Evolutionary conservation across 2,888 invertebrate species (phyloP), one percentile per base, ranked within the genome.

Genomic region (Trissolcus brochymenae): DNA sequence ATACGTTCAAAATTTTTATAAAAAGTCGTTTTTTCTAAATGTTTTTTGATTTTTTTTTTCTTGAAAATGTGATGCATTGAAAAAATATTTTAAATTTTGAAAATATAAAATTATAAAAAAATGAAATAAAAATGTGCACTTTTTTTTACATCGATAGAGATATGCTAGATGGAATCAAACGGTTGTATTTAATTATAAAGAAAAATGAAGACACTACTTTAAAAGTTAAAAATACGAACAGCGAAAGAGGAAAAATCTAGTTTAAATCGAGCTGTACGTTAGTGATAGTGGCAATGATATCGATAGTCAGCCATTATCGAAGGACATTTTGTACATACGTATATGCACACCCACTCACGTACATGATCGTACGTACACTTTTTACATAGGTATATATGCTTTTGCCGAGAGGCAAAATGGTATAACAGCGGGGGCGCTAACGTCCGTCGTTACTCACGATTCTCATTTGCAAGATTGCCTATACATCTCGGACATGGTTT

Each of bases 381-480:
- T 76, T 78, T 78, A 74, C 68, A 74, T 66, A 61, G 59, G 72
- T 70, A 73, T 78, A 79, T 74, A 76, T 68, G 76, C 71, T 76
- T 76, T 78, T 59, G 74, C 80, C 76, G 74, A 68, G 79, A 78
- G 77, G 76, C 61, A 74, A 65, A 74, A 70, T 67, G 68, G 76
- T 70, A 74, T 68, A 78, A 76, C 76, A 75, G 73, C 77, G 82
- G 82, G 84, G 86, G 84, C 85, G 84, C 86, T 87, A 87, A 87
- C 86, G 87, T 81, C 81, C 83, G 79, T 83, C 86, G 87, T 87
- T 87, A 87, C 83, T 87, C 87, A 86, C 86, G 87, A 86, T 87
- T 87, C 87, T 87, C 87, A 87, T 87, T 87, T 87, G 86, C 87
- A 87, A 87, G 87, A 87, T 87, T 87, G 87, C 87, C 87, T 87